Conservation (phyloP, 2,888 invertebrate species). For the Protonemura montana region DNA sequence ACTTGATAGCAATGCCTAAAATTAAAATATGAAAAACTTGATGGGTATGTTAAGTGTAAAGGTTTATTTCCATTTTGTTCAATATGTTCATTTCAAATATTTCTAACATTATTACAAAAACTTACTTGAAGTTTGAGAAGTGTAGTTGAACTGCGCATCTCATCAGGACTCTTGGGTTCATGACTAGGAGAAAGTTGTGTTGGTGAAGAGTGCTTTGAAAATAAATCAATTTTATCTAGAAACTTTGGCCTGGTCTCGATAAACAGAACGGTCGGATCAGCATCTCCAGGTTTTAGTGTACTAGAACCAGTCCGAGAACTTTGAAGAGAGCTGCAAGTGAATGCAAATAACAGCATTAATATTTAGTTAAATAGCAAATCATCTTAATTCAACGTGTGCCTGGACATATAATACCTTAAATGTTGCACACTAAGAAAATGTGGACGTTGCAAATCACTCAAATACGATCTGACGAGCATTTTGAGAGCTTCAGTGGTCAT, state of each 20-base stretch:
- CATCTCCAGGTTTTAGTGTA: not conserved
- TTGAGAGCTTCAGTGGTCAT: slow-evolving; percentile 52
- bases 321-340: not conserved
- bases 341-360: not conserved
- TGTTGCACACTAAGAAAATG: slow-evolving; percentile 8
- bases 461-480: slow-evolving; percentile 56
- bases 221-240: slow-evolving; percentile 34
- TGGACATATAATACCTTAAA: not conserved
- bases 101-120: no score
- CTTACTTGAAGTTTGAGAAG: slow-evolving; percentile 51
- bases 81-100: no score
- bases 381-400: not conserved
- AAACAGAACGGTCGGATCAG: not conserved
- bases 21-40: slow-evolving; percentile 37
- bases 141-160: slow-evolving; percentile 23
- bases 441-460: slow-evolving; percentile 52
- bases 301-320: not conserved
- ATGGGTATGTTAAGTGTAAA: no score
- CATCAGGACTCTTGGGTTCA: not conserved
- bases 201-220: not conserved
- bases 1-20: slow-evolving; percentile 68
- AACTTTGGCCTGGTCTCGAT: slow-evolving; percentile 17
- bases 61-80: no score
- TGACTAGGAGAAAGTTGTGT: not conserved
- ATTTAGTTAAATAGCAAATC: not conserved